Evolutionary conservation across 2,797 vertebrate species (phyloP), one percentile per base, ranked within the genome.

Genomic region (Cryptoblepharus egeriae): DNA sequence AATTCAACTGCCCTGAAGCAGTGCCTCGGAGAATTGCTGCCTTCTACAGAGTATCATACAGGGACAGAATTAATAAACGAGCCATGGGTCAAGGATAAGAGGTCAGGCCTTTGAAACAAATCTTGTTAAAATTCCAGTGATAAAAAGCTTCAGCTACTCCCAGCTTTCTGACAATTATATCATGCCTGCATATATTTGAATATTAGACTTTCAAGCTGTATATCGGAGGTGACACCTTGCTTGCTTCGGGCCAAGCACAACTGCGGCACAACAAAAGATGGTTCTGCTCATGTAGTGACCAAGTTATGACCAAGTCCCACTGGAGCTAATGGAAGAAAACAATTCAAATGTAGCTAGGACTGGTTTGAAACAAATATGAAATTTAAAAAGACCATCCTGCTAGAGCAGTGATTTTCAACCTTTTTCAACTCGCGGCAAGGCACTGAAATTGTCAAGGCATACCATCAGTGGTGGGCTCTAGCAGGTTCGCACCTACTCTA

Each of bases 11-110:
- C 32, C 75, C 75, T 85, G 84, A 82, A 85, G 71, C 0, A 9
- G 49, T 73, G 5, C 37, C 72, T 64, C 52, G 10, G 77, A 85
- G 37, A 77, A 49, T 2, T 58, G 12, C 52, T 79, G 64, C 22
- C 83, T 80, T 79, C 71, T 61, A 45, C 28, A 55, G 42, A 69
- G 9, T 39, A 85, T 11, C 58, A 60, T 79, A 83, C 10, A 67
- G 84, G 28, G 69, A 83, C 13, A 86, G 87, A 84, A 74, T 37
- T 79, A 83, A 74, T 79, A 82, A 79, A 84, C 10, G 16, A 5
- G 30, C 20, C 15, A 1, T 22, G 4, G 11, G 55, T 85, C 70
- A 87, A 87, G 57, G 5, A 80, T 35, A 81, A 10, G 8, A 88
- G 52, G 24, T 79, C 73, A 85, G 4, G 63, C 35, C 68, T 45